Base-by-base conservation (phyloP, 2,888 invertebrate genomes). In the Melanargia galathea region DNA sequence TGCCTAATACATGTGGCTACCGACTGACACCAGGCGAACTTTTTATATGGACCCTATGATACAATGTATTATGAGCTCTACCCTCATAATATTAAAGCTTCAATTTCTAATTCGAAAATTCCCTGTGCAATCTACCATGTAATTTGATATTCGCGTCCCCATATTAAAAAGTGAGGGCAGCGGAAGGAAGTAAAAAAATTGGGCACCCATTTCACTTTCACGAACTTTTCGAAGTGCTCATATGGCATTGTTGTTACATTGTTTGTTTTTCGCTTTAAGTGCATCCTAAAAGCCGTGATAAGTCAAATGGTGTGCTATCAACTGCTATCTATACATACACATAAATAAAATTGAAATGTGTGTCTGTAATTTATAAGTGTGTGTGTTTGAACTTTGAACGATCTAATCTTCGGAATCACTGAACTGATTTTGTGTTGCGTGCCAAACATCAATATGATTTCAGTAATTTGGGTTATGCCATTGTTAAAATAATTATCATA, bases 181-280 rank as follows among this genome's bases (percentile, higher is more conserved):
- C 90, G 91, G 91, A 90, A 90, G 91, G 90, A 91, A 90, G 82
- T 89, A 84, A 89, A 90, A 80, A 90, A 89, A 83, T 75, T 77
- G 77, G 79, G 82, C 82, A 81, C 78, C 82, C 82, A 87, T 83
- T 59, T 87, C 87, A 87, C 89, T 90, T 90, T 90, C 87, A 82
- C 83, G 81, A 66, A 70, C 83, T 81, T 84, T 84, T 84, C 79
- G 77, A 73, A 71, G 70, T 71, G 76, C 77, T 80, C 89, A 88
- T 81, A 88, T 88, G 90, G 69, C 48, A 64, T 61, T 62, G 60
- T 64, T 65, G 60, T 64, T 65, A 43, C 62, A 57, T 63, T 67
- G 64, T 69, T 64, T 67, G 62, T 57, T 54, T 59, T 61, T 45
- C 30, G 52, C 16, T 48, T 46, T 51, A 54, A 43, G 51, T 49